Evolutionary conservation across 2,797 vertebrate species (phyloP).

Genomic region (Xerus rutilus): DNA sequence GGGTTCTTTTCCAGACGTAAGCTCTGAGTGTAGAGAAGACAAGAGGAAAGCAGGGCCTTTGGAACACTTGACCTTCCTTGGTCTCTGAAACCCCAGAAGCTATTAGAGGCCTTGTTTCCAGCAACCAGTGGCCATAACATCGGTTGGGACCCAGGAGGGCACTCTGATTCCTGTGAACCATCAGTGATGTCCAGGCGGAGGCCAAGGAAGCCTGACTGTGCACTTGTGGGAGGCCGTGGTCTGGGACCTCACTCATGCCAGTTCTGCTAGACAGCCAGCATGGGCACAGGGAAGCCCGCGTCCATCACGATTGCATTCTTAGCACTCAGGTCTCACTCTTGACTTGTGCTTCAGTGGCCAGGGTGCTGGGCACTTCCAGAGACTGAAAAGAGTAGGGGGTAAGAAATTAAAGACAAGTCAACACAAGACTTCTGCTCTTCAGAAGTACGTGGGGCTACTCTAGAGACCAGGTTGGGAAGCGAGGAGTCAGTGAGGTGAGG

Average conservation of each 20-base stretch:
- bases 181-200: neutral
- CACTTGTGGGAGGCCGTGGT: rapidly evolving
- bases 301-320: rapidly evolving
- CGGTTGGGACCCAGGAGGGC: neutral
- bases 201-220: neutral
- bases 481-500: neutral
- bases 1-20: neutral
- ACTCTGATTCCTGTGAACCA: neutral
- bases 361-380: neutral
- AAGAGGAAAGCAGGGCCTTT: neutral
- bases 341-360: neutral
- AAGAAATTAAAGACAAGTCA: neutral
- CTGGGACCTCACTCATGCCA: neutral
- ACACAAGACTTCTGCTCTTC: too few species aligned
- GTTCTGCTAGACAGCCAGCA: neutral
- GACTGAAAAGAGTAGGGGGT: neutral
- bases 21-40: slow-evolving; percentile 40
- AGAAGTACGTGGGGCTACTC: neutral
- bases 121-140: neutral
- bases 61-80: neutral
- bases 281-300: rapidly evolving
- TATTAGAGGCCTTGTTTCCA: neutral
- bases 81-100: neutral
- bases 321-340: neutral
- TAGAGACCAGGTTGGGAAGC: neutral